Base-by-base conservation (phyloP, 2,888 invertebrate species). In the Hybos culiciformis region DNA sequence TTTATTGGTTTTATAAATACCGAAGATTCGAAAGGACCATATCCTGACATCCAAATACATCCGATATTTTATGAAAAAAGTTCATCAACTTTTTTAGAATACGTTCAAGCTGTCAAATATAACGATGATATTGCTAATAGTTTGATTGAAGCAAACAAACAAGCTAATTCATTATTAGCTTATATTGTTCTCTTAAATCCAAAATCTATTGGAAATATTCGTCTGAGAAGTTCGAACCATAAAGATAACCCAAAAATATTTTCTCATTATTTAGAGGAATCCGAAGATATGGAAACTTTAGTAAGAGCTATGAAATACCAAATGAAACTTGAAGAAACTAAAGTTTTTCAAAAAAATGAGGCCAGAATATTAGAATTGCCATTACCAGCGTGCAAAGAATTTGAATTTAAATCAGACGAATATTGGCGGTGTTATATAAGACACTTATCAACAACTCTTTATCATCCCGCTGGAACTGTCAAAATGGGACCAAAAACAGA, bases 361-460 rank as follows among this genome's bases (percentile, higher is more conserved):
- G 32, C 9, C 9, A 32, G 14, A 7, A 15, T 14, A 9, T 3
- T 14, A 9, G 17, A 15, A 15, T 8, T 14, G 6, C 3, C 14
- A 9, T 32, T 17, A 17, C 7, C 3, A 8, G 77, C 77, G 43
- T 63, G 63, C 41, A 54, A 62, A 4, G 37, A 49, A 3, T 51
- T 55, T 5, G 38, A 54, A 11, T 43, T 55, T 9, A 47, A 56
- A 2, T 56, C 51, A 3, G 54, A 54, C 5, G 55, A 37, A 4
- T 85, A 83, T 56, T 80, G 81, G 77, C 72, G 70, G 29, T 86
- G 86, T 49, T 75, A 77, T 39, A 65, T 69, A 48, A 66, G 75
- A n/a, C 79, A 81, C 55, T 70, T 73, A 44, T 74, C 77, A 0
- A 70, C 72, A 39, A 80, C 81, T 1, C 74, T 78, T 40, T 84